phyloP scores from a whole-genome alignment of 1,140 invertebrate species.

The Drosophila ogumai region DNA sequence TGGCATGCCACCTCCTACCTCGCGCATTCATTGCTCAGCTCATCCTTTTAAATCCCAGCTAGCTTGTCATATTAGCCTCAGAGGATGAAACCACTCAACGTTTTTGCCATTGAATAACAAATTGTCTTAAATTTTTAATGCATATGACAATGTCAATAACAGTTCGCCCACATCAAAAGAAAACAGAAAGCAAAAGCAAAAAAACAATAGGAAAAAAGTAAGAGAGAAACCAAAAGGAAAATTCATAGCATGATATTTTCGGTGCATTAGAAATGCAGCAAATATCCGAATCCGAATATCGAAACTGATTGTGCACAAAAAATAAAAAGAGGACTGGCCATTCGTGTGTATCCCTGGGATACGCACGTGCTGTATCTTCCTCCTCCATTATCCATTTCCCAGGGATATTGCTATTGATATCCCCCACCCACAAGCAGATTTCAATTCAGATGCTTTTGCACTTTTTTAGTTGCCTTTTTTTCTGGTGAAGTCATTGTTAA shows the following conservation, averaged over 20 bases:
- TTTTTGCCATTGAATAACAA: conserved; percentile 22
- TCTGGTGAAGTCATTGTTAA: conserved; percentile 8
- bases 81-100: conserved; percentile 18
- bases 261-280: conserved; percentile 13
- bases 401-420: conserved; percentile 7
- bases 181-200: neutral
- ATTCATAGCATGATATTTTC: conserved; percentile 6
- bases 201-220: neutral
- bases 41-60: conserved; percentile 20
- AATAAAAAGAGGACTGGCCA: neutral
- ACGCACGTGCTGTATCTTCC: conserved; percentile 5
- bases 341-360: conserved; percentile 9
- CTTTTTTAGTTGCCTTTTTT: conserved; percentile 10
- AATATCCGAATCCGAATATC: conserved; percentile 12
- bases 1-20: neutral
- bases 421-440: neutral
- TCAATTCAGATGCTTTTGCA: conserved; percentile 1
- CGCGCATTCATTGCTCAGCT: conserved; percentile 8
- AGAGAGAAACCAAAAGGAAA: conserved; percentile 4
- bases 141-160: conserved; percentile 46
- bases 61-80: conserved; percentile 22
- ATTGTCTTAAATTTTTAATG: conserved; percentile 52
- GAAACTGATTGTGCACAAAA: conserved; percentile 5
- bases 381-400: neutral
- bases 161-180: conserved; percentile 11